A percentile compares a stretch with the other conserved stretches of the same genome.
Conservation (phyloP, 2,797 vertebrate genomes). For the Poeciliopsis paucimaculata region DNA sequence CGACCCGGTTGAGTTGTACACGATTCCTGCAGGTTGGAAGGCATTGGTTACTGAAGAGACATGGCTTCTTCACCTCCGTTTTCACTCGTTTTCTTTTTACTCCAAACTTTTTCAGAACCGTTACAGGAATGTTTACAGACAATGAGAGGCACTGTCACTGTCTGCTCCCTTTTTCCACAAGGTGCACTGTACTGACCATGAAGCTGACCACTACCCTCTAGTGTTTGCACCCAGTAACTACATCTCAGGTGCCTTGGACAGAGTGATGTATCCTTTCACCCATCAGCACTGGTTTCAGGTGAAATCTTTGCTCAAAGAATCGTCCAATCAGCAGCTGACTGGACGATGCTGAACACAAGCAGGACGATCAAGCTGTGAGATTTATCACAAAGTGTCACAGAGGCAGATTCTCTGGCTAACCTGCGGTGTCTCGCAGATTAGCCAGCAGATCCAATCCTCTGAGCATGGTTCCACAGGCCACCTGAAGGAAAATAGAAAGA, state of each 20-base stretch:
- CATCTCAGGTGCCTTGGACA: not conserved
- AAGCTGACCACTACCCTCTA: constrained; percentile 21
- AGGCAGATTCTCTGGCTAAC: constrained; percentile 38
- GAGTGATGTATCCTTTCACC: not conserved
- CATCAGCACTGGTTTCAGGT: not conserved
- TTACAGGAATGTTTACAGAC: not conserved
- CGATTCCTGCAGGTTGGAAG: constrained; percentile 77
- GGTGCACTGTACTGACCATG: not conserved
- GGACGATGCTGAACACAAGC: constrained; percentile 59
- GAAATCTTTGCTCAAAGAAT: not conserved
- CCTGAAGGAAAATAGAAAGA: constrained; percentile 69
- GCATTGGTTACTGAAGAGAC: not conserved
- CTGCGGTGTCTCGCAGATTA: constrained; percentile 86
- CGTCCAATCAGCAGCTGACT: not conserved
- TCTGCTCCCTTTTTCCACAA: not conserved
- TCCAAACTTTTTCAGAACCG: not conserved
- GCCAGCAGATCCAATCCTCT: constrained; percentile 72
- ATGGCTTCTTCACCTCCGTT: not conserved
- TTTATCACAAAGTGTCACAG: not conserved
- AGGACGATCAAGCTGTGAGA: not conserved
- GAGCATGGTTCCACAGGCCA: constrained; percentile 86
- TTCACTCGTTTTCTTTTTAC: not conserved
- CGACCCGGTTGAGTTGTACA: constrained; percentile 87
- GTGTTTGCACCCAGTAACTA: constrained; percentile 14
- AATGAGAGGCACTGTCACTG: not conserved